Percentiles rank a stretch among this genome's conserved stretches.
Evolutionary conservation across 1,140 invertebrate species (phyloP).

Genomic region (Sinella curviseta): DNA sequence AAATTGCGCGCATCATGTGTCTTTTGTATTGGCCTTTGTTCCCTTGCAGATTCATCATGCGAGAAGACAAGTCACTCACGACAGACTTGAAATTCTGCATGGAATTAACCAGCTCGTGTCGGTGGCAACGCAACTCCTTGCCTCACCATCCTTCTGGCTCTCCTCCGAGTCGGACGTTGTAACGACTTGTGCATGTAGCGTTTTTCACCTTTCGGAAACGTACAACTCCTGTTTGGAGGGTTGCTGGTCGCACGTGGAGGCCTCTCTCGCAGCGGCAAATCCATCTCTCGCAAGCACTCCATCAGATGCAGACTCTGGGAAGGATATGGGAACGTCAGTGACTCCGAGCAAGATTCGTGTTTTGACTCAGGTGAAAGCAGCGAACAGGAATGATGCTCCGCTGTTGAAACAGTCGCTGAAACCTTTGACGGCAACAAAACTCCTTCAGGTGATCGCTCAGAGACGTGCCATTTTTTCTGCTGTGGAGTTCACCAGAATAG

Average conservation of each 20-base stretch:
- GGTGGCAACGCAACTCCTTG: slow-evolving; percentile 28
- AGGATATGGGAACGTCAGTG: not conserved
- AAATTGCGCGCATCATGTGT: no score
- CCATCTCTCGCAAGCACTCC: slow-evolving; percentile 8
- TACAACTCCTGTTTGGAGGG: slow-evolving; percentile 44
- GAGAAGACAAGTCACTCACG: slow-evolving; percentile 41
- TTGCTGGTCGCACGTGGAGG: slow-evolving; percentile 18
- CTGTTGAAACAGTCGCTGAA: slow-evolving; percentile 38
- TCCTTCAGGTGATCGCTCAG: slow-evolving; percentile 33
- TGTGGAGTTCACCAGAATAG: not conserved
- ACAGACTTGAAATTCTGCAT: slow-evolving; percentile 41
- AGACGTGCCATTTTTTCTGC: slow-evolving; percentile 27
- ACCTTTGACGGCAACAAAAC: slow-evolving; percentile 31
- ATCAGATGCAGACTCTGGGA: not conserved
- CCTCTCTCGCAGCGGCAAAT: not conserved
- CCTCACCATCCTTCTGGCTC: slow-evolving; percentile 29
- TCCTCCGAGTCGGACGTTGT: not conserved
- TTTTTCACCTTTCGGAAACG: slow-evolving; percentile 44
- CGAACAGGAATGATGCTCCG: slow-evolving; percentile 38
- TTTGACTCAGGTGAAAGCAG: slow-evolving; percentile 40
- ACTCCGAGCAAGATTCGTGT: slow-evolving; percentile 36
- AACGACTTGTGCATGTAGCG: not conserved
- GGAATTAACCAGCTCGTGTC: slow-evolving; percentile 28
- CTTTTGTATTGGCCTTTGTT: no score
- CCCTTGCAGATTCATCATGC: slow-evolving; percentile 42